Evolutionary conservation across 1,140 invertebrate genomes (phyloP).

Genomic region (Glomeris maerens): DNA sequence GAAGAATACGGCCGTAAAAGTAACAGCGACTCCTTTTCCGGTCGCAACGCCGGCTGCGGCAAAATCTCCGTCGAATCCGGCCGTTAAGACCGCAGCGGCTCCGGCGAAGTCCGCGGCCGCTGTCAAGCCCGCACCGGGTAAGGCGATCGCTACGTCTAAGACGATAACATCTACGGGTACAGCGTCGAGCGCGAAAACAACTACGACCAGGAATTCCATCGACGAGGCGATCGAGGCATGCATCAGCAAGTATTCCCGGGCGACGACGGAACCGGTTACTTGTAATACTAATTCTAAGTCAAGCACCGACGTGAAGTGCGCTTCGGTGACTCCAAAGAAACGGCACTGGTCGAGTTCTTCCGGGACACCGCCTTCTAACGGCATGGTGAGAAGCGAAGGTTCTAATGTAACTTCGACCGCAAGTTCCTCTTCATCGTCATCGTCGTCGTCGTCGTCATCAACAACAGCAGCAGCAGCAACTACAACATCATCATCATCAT

Average conservation of each 20-base stretch:
- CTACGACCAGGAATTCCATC: conserved; percentile 31
- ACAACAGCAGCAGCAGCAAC: no score
- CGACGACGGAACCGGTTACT: background rate
- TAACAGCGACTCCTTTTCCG: no score
- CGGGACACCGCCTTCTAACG: conserved; percentile 17
- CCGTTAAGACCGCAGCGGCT: no score
- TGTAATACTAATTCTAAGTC: no score
- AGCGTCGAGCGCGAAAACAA: background rate
- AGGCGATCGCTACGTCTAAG: background rate
- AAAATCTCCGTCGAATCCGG: no score
- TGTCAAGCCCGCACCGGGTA: no score
- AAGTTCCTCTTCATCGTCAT: conserved; percentile 4
- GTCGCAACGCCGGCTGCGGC: no score
- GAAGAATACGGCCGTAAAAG: no score
- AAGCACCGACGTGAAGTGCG: conserved; percentile 24
- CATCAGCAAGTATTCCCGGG: conserved; percentile 34
- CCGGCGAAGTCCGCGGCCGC: no score
- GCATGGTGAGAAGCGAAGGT: background rate
- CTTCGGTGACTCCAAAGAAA: conserved; percentile 44
- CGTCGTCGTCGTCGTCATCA: background rate
- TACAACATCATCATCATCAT: no score
- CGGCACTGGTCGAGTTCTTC: conserved; percentile 39
- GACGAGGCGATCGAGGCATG: conserved; percentile 46
- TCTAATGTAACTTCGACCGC: background rate
- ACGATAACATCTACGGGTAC: conserved; percentile 1